Conservation (phyloP, 2,888 invertebrate species). For the Aleiodes alternator region DNA sequence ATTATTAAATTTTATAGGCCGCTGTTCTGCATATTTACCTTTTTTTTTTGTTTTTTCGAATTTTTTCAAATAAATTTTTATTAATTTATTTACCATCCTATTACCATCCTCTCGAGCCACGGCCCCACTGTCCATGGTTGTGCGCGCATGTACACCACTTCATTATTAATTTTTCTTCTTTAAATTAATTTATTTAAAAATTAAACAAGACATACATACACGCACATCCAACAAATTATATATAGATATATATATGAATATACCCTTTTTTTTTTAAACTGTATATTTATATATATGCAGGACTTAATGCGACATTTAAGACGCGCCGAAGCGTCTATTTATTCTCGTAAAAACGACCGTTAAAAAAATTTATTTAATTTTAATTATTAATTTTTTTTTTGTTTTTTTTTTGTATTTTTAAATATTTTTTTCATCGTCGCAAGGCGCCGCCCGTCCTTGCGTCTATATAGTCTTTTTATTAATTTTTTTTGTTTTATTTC, state of each 20-base stretch:
- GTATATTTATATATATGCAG: conserved; percentile 52
- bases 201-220: conserved; percentile 53
- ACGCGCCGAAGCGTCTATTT: conserved; percentile 56
- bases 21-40: too few relatives aligned
- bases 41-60: too few relatives aligned
- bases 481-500: conserved; percentile 38
- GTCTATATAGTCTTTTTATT: conserved; percentile 33
- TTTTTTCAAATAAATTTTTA: conserved; percentile 50
- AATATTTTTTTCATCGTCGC: conserved; percentile 34
- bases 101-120: conserved; percentile 49
- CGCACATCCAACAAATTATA: conserved; percentile 50
- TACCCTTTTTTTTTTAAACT: conserved; percentile 40
- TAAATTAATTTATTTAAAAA: conserved; percentile 33
- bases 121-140: conserved; percentile 47
- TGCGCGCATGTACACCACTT: conserved; percentile 50
- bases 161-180: conserved; percentile 26
- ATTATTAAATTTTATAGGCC: too few relatives aligned
- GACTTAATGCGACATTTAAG: conserved; percentile 58
- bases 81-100: conserved; percentile 35
- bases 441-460: conserved; percentile 39
- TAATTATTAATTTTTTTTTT: conserved; percentile 34
- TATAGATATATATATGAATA: conserved; percentile 45
- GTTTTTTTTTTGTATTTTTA: conserved; percentile 45
- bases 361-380: conserved; percentile 54
- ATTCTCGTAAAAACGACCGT: conserved; percentile 60